Evolutionary conservation across 2,797 vertebrate species (phyloP).

Genomic region (Malurus splendens): DNA sequence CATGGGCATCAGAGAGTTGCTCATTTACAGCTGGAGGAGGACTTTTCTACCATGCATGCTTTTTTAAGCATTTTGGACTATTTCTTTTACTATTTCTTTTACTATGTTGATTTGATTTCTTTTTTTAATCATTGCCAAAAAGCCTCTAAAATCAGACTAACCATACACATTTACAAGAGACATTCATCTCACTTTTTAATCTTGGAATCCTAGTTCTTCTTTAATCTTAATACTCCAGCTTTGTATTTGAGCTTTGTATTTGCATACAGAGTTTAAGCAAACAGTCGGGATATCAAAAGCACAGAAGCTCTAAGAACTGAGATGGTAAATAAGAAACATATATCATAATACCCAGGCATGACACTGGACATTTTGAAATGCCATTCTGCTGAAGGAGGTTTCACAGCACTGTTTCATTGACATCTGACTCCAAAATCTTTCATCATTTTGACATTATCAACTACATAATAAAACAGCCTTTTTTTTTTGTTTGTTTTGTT

Average conservation of each 20-base stretch:
- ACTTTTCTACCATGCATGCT: not conserved
- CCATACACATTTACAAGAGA: slow-evolving; percentile 19
- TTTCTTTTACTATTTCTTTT: not conserved
- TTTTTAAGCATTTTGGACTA: not conserved
- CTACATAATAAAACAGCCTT: not conserved
- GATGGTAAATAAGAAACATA: slow-evolving; percentile 33
- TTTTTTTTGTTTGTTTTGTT: not conserved
- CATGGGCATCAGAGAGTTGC: not conserved
- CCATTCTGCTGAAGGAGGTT: not conserved
- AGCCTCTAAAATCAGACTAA: slow-evolving; percentile 4
- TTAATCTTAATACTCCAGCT: slow-evolving; percentile 41
- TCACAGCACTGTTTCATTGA: not conserved
- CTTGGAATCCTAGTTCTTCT: slow-evolving; percentile 24
- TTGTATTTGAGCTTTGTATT: slow-evolving; percentile 28
- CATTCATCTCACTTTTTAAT: slow-evolving; percentile 39
- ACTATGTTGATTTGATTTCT: not conserved
- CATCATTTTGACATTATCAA: slow-evolving; percentile 18
- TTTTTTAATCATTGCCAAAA: not conserved
- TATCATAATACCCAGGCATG: not conserved
- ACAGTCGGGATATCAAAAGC: slow-evolving; percentile 20
- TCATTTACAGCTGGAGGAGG: not conserved
- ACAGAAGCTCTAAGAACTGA: slow-evolving; percentile 2
- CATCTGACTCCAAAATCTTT: slow-evolving; percentile 20
- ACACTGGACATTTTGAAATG: slow-evolving; percentile 20
- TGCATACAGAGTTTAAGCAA: slow-evolving; percentile 39